Percentiles rank a stretch among this genome's conserved stretches.
phyloP scores from a whole-genome alignment of 2,888 invertebrate species.

The Lutraria lutraria region DNA sequence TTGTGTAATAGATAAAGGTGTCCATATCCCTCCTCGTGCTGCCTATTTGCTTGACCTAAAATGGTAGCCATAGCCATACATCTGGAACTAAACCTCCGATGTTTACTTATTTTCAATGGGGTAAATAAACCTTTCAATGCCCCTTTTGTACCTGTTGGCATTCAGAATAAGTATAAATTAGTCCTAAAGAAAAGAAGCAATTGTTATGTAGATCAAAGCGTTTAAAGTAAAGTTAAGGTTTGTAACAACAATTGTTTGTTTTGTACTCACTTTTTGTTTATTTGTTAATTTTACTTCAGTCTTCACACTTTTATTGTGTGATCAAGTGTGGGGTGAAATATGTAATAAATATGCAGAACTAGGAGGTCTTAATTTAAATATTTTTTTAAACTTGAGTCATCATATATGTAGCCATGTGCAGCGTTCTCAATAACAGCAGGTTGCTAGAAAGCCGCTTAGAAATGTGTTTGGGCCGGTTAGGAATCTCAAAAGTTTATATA shows the following conservation, averaged over 20 bases:
- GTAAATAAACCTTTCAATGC: slow-evolving; percentile 14
- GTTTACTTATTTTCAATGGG: background rate
- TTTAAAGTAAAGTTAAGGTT: background rate
- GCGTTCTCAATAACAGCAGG: too few species aligned
- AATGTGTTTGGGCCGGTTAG: too few species aligned
- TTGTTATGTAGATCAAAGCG: background rate
- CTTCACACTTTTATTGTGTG: background rate
- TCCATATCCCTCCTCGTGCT: background rate
- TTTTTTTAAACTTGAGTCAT: background rate
- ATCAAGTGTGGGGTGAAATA: background rate
- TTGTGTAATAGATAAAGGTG: background rate
- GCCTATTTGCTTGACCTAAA: slow-evolving; percentile 11
- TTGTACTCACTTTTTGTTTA: background rate
- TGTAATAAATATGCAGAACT: slow-evolving; percentile 2
- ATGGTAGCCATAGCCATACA: background rate
- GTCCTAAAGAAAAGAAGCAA: background rate
- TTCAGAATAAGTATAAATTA: background rate
- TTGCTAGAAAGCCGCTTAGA: too few species aligned
- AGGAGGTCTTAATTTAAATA: background rate
- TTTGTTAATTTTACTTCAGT: background rate
- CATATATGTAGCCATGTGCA: too few species aligned
- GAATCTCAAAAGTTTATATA: too few species aligned
- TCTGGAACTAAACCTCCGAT: background rate
- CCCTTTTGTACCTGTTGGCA: background rate
- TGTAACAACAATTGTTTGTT: background rate